A percentile compares a stretch with the other conserved stretches of the same genome.
phyloP scores from a whole-genome alignment of 37 sponge, comb jelly and placozoan species.

The Spongilla lacustris region DNA sequence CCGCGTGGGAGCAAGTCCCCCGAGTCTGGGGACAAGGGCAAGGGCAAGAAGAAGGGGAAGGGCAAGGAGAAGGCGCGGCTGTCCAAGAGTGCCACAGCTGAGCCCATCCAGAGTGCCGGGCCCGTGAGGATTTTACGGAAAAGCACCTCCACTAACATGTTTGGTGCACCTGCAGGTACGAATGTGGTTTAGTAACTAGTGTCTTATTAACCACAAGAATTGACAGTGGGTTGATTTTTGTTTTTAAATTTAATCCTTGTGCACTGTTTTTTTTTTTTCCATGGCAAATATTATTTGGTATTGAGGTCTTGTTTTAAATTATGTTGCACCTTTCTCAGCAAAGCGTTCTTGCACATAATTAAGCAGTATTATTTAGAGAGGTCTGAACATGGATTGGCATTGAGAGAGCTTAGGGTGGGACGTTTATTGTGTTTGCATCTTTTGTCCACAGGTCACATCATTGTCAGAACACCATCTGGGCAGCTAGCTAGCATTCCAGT shows the following conservation, averaged over 20 bases:
- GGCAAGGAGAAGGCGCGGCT: not conserved
- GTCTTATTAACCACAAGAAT: too few species aligned
- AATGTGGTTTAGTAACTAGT: too few species aligned
- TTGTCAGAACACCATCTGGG: not conserved
- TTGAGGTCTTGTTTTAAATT: too few species aligned
- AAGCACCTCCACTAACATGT: not conserved
- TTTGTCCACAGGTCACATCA: not conserved
- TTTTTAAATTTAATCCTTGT: not conserved
- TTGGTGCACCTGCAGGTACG: not conserved
- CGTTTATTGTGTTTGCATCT: not conserved
- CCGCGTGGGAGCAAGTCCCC: not conserved
- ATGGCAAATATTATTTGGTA: too few species aligned
- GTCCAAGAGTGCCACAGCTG: not conserved
- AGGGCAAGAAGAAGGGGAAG: slow-evolving; percentile 5
- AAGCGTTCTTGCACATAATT: too few species aligned
- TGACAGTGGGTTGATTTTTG: too few species aligned
- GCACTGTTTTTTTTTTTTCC: too few species aligned
- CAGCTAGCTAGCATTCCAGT: not conserved
- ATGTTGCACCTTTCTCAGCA: too few species aligned
- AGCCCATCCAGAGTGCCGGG: not conserved
- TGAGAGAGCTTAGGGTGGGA: too few species aligned
- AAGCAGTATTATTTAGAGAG: too few species aligned
- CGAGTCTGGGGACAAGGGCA: not conserved
- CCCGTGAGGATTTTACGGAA: not conserved
- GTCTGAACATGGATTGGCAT: too few species aligned